Evolutionary conservation across 2,888 invertebrate species (phyloP).

Genomic region (Diaperis boleti): DNA sequence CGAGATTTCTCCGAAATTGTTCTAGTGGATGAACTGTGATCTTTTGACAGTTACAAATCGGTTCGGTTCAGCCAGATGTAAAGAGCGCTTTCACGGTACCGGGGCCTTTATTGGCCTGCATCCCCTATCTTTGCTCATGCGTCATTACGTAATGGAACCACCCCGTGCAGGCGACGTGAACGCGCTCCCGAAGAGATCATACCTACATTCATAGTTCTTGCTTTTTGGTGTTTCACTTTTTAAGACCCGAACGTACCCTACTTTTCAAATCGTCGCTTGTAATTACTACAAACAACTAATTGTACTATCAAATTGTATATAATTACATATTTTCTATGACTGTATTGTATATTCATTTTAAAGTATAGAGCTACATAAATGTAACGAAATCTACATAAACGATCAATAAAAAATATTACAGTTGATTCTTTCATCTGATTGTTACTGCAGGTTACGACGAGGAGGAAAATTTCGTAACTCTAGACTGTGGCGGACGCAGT

Average conservation of each 20-base stretch:
- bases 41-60: slow-evolving; percentile 55
- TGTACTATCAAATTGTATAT: slow-evolving; percentile 55
- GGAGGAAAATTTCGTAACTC: slow-evolving; percentile 18
- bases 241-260: slow-evolving; percentile 37
- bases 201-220: slow-evolving; percentile 50
- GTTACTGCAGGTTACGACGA: no score
- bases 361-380: slow-evolving; percentile 52
- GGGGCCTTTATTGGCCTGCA: slow-evolving; percentile 45
- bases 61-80: slow-evolving; percentile 53
- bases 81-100: slow-evolving; percentile 48
- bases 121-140: slow-evolving; percentile 48
- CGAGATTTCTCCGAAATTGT: slow-evolving; percentile 51
- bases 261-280: slow-evolving; percentile 40
- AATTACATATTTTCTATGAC: slow-evolving; percentile 55
- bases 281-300: slow-evolving; percentile 43
- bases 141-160: slow-evolving; percentile 44
- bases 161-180: slow-evolving; percentile 35
- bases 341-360: slow-evolving; percentile 54
- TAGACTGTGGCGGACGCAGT: slow-evolving; percentile 14
- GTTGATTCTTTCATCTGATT: slow-evolving; percentile 14
- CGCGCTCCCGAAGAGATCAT: slow-evolving; percentile 41
- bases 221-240: slow-evolving; percentile 55
- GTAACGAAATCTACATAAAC: slow-evolving; percentile 43
- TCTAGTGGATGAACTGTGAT: slow-evolving; percentile 56
- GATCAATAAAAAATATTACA: slow-evolving; percentile 37